These are phyloP conservation scores for Dendrocopos noguchii DNA, from an alignment of 2,113 vertebrate genomes.

Conservation along the genomic window DNA sequence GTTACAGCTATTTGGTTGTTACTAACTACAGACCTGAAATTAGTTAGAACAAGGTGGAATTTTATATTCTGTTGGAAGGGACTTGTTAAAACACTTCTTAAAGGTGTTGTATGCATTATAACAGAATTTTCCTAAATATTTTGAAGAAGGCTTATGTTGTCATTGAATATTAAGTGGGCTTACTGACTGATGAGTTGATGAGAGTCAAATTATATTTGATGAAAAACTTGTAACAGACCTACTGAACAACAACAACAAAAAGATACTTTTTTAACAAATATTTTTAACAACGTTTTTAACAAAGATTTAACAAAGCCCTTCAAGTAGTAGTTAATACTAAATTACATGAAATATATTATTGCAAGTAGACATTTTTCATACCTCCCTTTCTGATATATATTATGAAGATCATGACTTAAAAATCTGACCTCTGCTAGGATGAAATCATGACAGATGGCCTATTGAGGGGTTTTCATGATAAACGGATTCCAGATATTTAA, in stretches of 20 bases:
- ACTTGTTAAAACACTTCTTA: not conserved
- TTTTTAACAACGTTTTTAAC: not conserved
- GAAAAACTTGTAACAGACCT: not conserved
- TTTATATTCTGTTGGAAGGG: not conserved
- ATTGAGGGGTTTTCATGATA: slow-evolving; percentile 17
- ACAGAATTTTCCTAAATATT: not conserved
- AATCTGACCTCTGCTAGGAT: not conserved
- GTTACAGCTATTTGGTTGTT: not conserved
- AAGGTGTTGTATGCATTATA: not conserved
- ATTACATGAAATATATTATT: not conserved
- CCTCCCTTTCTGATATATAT: not conserved
- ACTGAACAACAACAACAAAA: not conserved
- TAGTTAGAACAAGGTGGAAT: not conserved
- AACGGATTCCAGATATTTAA: slow-evolving; percentile 39
- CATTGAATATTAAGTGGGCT: not conserved
- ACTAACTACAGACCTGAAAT: not conserved
- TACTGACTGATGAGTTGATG: not conserved
- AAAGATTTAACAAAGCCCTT: not conserved
- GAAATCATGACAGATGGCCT: slow-evolving; percentile 16
- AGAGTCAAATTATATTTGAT: not conserved
- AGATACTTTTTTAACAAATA: too few species aligned
- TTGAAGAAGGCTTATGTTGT: not conserved
- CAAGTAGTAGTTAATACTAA: not conserved
- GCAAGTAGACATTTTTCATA: not conserved
- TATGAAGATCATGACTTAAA: not conserved